These are phyloP conservation scores for Hemitrygon akajei DNA, from an alignment of 2,797 vertebrate genomes.

Conservation along the genomic window DNA sequence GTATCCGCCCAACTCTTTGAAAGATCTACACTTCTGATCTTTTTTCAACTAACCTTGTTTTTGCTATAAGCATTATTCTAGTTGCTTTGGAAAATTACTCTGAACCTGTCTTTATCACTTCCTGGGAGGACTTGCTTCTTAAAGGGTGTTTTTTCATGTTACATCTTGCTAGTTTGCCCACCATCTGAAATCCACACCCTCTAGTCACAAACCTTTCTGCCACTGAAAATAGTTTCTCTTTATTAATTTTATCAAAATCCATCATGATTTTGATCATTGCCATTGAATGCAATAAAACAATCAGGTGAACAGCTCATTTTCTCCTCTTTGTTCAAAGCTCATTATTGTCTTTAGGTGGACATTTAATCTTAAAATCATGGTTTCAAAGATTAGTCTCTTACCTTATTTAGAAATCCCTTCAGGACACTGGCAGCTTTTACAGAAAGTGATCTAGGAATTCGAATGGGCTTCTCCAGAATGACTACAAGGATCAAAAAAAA, in stretches of 20 bases:
- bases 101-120: no score
- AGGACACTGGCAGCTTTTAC: slow-evolving; percentile 96
- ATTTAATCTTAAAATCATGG: not conserved
- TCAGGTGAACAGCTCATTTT: not conserved
- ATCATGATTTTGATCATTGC: no score
- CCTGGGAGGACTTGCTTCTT: no score
- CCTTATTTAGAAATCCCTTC: slow-evolving; percentile 99
- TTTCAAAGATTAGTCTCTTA: slow-evolving; percentile 49
- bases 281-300: not conserved
- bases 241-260: no score
- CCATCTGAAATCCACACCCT: no score
- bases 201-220: no score
- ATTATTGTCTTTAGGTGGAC: not conserved
- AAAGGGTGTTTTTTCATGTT: no score
- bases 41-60: no score
- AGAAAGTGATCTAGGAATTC: slow-evolving; percentile 93
- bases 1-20: not conserved
- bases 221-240: no score
- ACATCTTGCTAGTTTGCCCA: no score
- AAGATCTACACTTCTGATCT: not conserved
- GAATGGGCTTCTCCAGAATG: slow-evolving; percentile 97
- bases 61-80: no score
- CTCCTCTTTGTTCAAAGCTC: not conserved
- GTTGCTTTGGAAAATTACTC: no score
- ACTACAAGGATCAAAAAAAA: slow-evolving; percentile 56